Evolutionary conservation across 2,888 invertebrate genomes (phyloP).

Genomic region (Agrilus mali): DNA sequence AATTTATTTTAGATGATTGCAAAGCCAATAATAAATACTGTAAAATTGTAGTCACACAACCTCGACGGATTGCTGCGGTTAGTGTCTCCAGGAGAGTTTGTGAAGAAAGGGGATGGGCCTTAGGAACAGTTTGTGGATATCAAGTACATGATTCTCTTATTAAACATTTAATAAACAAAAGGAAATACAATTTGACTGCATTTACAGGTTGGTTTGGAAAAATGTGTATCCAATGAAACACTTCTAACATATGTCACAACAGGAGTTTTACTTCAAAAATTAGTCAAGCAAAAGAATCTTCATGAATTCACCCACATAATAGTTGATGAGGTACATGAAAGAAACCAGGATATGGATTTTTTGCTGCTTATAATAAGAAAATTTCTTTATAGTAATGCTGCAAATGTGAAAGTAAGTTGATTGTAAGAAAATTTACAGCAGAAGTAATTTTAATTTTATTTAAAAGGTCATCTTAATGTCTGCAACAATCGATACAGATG

Average conservation of each 20-base stretch:
- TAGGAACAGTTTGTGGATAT: slow-evolving; percentile 78
- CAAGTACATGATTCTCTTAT: slow-evolving; percentile 48
- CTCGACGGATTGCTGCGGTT: slow-evolving; percentile 84
- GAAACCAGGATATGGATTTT: slow-evolving; percentile 88
- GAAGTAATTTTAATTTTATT: slow-evolving; percentile 17
- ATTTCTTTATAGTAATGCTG: slow-evolving; percentile 54
- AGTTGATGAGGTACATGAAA: slow-evolving; percentile 88
- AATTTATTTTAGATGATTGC: slow-evolving; percentile 78
- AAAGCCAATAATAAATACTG: slow-evolving; percentile 51
- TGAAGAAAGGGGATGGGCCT: slow-evolving; percentile 67
- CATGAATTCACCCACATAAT: slow-evolving; percentile 77
- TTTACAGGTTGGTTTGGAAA: slow-evolving; percentile 57
- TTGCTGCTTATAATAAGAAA: slow-evolving; percentile 70
- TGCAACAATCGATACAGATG: slow-evolving; percentile 70
- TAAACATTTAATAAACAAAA: not conserved
- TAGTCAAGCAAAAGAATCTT: slow-evolving; percentile 56
- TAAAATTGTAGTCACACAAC: slow-evolving; percentile 88
- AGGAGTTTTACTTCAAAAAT: slow-evolving; percentile 71
- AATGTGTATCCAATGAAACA: slow-evolving; percentile 49
- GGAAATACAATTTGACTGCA: not conserved
- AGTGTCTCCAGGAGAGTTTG: slow-evolving; percentile 79
- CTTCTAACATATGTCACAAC: slow-evolving; percentile 79
- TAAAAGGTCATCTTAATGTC: slow-evolving; percentile 75
- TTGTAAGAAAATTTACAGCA: not conserved
- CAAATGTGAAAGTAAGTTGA: slow-evolving; percentile 42